Percentiles rank a stretch among this genome's conserved stretches.
These are phyloP conservation scores for Opisthocomus hoazin DNA, from an alignment of 2,113 vertebrate genomes.

Conservation along the genomic window DNA sequence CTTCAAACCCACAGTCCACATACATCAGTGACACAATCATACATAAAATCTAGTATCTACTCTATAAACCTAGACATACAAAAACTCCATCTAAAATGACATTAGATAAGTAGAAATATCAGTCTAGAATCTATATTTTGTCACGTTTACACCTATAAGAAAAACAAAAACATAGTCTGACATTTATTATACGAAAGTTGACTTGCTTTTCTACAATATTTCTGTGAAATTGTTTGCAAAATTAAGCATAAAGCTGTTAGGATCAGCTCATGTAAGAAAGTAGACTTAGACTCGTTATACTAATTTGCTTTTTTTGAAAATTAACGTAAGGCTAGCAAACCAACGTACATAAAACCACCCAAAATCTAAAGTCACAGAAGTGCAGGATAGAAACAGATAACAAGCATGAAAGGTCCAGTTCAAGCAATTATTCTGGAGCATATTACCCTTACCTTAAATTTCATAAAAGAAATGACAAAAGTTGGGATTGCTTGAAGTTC, in stretches of 20 bases:
- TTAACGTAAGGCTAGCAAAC: conserved; percentile 3
- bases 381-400: neutral
- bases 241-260: neutral
- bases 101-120: neutral
- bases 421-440: conserved; percentile 29
- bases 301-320: conserved; percentile 67
- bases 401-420: neutral
- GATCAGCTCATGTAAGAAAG: neutral
- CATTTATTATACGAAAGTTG: neutral
- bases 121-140: neutral
- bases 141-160: neutral
- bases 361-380: neutral
- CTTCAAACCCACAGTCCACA: neutral
- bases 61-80: neutral
- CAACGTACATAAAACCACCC: neutral
- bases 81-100: neutral
- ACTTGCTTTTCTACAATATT: neutral
- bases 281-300: neutral
- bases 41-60: neutral
- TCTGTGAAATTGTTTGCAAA: neutral
- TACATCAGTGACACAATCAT: neutral
- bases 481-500: conserved; percentile 81
- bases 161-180: neutral
- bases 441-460: conserved; percentile 82
- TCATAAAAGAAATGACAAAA: conserved; percentile 85